These are phyloP conservation scores for Sturnus vulgaris DNA, from an alignment of 2,113 vertebrate species.

Conservation along the genomic window DNA sequence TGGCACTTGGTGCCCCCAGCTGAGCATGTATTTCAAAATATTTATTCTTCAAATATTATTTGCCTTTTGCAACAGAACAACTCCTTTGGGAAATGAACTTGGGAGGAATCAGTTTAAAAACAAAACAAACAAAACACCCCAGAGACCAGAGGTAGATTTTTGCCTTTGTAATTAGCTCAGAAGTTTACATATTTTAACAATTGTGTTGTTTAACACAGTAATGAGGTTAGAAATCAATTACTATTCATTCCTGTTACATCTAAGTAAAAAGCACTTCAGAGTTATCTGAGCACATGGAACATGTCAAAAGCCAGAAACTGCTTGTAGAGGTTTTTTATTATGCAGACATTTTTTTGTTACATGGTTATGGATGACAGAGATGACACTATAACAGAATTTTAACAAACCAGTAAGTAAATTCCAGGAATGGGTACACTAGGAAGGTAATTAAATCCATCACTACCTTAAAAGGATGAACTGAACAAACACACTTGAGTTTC, in stretches of 20 bases:
- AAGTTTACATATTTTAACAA: background rate
- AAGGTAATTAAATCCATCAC: background rate
- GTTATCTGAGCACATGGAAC: background rate
- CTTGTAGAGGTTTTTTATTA: background rate
- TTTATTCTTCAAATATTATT: background rate
- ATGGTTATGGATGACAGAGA: background rate
- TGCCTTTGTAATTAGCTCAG: background rate
- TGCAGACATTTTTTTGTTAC: background rate
- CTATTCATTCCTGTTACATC: background rate
- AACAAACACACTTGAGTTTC: background rate
- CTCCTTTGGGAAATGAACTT: background rate
- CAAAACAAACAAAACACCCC: background rate
- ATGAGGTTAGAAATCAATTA: background rate
- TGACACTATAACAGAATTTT: background rate
- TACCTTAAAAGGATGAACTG: background rate
- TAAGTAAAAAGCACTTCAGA: background rate
- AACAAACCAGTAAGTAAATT: background rate
- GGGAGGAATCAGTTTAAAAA: background rate
- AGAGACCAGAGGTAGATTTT: background rate
- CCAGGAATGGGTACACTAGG: background rate
- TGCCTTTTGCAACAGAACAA: background rate
- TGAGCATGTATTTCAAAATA: background rate
- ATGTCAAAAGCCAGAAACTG: slow-evolving; percentile 8
- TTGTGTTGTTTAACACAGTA: background rate
- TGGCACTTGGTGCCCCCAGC: background rate